Evolutionary conservation across 2,888 invertebrate species (phyloP), one percentile per base, ranked within the genome.

Genomic region (Parnassius smintheus): DNA sequence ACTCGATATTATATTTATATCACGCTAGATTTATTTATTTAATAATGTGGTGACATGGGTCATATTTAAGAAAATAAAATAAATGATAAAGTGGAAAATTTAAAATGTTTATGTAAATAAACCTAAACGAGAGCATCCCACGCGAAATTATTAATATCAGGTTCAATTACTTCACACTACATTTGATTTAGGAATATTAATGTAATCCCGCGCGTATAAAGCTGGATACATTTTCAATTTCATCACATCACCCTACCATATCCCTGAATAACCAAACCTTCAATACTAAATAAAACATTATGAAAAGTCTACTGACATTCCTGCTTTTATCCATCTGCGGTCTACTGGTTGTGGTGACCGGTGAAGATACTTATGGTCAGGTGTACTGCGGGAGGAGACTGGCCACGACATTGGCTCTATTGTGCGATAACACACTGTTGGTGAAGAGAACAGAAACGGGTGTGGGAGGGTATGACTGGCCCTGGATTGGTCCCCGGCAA

Each of bases 401-500:
- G 35, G 67, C 76, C 0, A 54, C 65, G 1, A 66, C 70, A 1
- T 12, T 74, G 53, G 70, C 69, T 2, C 45, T 67, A 12, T n/a
- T 70, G 1, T 73, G 67, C 62, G 46, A 69, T 44, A 54, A 57
- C 59, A 57, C 61, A 53, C 0, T 59, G 44, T 1, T 65, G 62
- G 61, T 72, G 64, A 71, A 68, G 58, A 55, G 64, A 35, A 62
- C 70, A 0, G 62, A 48, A 35, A 9, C 2, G 53, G 9, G 41
- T 7, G 13, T n/a, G n/a, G 9, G 41, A 42, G 35, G 12, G n/a
- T 46, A 11, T 10, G 49, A 61, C 35, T 72, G 70, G 68, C 73
- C 71, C 9, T 77, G 77, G 79, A 60, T 77, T 7, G 54, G 67
- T 0, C 66, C 67, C 1, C 69, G 68, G 3, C 61, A 45, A 0